phyloP scores from a whole-genome alignment of 2,113 vertebrate genomes.

The Apus apus region DNA sequence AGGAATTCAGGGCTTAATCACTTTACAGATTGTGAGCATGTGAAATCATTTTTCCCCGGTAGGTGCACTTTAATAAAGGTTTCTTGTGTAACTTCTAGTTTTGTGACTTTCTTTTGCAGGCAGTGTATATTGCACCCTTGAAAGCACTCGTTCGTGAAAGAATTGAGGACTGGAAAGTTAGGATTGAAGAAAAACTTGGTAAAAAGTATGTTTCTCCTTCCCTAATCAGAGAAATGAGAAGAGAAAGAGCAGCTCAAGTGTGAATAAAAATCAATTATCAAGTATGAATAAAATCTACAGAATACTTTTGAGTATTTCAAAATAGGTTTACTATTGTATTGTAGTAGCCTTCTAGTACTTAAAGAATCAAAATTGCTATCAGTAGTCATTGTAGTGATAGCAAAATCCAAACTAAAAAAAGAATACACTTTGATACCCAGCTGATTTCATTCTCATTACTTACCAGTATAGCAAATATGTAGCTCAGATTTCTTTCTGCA shows the following conservation, averaged over 20 bases:
- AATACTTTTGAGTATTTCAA: neutral
- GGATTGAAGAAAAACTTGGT: conserved; percentile 94
- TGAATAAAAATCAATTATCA: neutral
- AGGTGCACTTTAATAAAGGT: neutral
- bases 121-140: conserved; percentile 95
- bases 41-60: neutral
- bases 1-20: neutral
- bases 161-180: conserved; percentile 97
- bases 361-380: neutral
- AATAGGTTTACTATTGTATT: neutral
- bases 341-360: neutral
- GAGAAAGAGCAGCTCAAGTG: neutral
- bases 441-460: neutral
- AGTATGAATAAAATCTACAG: conserved; percentile 22
- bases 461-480: neutral
- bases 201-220: conserved; percentile 86
- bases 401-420: neutral
- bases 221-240: conserved; percentile 29
- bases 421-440: neutral
- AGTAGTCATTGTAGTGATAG: neutral
- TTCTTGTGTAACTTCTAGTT: neutral
- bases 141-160: conserved; percentile 96
- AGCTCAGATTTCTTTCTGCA: neutral
- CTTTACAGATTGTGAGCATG: neutral
- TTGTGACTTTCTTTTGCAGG: conserved; percentile 75